A percentile compares a stretch with the other conserved stretches of the same genome.
Evolutionary conservation across 2,888 invertebrate species (phyloP).

Genomic region (Argyra leucocephala): DNA sequence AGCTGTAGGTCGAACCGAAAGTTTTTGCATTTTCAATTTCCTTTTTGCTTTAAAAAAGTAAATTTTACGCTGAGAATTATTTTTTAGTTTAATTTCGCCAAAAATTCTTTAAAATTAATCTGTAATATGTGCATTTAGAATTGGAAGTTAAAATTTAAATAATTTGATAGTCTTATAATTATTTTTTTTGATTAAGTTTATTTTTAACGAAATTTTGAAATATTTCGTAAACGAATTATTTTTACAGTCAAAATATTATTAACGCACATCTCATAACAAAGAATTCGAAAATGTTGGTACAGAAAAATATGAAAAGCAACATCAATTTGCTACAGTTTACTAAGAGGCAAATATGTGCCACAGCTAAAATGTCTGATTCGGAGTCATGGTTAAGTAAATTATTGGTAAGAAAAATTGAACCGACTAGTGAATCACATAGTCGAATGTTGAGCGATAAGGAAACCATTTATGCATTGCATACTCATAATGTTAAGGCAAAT

Average conservation of each 20-base stretch:
- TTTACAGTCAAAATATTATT: background rate
- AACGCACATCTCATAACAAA: too few relatives aligned
- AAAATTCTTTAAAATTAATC: background rate
- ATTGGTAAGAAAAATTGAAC: slow-evolving; percentile 81
- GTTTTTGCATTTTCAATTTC: background rate
- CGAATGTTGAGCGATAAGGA: slow-evolving; percentile 95
- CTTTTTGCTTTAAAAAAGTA: background rate
- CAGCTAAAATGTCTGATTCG: slow-evolving; percentile 27
- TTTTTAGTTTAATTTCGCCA: background rate
- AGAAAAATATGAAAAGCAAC: background rate
- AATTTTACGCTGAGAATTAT: background rate
- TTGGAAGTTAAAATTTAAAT: background rate
- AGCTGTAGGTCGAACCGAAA: background rate
- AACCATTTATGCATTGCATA: slow-evolving; percentile 87
- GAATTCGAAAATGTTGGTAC: background rate
- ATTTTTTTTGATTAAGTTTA: background rate
- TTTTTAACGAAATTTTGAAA: background rate
- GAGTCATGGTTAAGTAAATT: slow-evolving; percentile 86
- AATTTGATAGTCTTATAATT: background rate
- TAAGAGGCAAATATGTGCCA: slow-evolving; percentile 20
- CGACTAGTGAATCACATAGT: slow-evolving; percentile 92
- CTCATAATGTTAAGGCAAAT: slow-evolving; percentile 88
- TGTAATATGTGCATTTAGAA: slow-evolving; percentile 3
- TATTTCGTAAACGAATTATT: background rate
- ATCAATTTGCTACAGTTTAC: background rate